phyloP scores from a whole-genome alignment of 2,797 vertebrate genomes.

The Sebastes miniatus region DNA sequence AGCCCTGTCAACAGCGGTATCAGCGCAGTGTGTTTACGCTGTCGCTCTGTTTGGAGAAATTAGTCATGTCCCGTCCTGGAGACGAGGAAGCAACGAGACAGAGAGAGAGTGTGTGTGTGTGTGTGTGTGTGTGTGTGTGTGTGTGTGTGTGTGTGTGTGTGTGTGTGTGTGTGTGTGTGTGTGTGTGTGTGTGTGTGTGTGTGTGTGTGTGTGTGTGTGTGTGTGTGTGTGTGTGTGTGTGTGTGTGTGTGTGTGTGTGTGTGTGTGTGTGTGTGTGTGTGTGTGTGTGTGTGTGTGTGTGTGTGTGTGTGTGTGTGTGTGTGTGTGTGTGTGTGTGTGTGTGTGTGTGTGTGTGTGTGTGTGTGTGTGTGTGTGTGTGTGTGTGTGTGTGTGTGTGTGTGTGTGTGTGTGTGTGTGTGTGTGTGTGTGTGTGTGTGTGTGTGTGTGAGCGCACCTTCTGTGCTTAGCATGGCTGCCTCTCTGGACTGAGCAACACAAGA shows the following conservation, averaged over 20 bases:
- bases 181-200: neutral
- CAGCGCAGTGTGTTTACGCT: conserved; percentile 59
- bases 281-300: neutral
- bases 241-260: neutral
- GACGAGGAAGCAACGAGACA: conserved; percentile 18
- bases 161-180: neutral
- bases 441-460: neutral
- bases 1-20: conserved; percentile 63
- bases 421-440: neutral
- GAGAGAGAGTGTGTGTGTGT: neutral
- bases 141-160: neutral
- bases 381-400: no score
- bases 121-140: neutral
- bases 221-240: neutral
- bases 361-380: neutral
- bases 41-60: conserved; percentile 67
- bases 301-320: neutral
- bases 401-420: no score
- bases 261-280: neutral
- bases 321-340: neutral
- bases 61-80: conserved; percentile 59
- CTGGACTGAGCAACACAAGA: conserved; percentile 30
- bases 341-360: neutral
- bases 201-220: neutral
- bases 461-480: neutral